These are phyloP conservation scores for Tenualosa ilisha DNA, from an alignment of 2,797 vertebrate genomes.

Conservation along the genomic window DNA sequence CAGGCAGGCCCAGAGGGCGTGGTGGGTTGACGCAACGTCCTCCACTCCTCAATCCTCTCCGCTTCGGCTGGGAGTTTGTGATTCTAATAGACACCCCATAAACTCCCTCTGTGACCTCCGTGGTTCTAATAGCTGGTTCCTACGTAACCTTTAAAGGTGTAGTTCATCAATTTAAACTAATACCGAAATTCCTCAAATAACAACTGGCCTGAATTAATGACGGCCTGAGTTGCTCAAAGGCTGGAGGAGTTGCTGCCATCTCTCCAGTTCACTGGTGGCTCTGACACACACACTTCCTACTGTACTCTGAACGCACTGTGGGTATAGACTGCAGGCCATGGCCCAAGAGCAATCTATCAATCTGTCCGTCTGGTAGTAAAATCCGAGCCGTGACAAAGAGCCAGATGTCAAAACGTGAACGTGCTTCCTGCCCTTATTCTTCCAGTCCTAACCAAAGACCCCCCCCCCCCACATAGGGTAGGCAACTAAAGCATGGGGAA, in stretches of 20 bases:
- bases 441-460: not conserved
- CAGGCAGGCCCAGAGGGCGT: not conserved
- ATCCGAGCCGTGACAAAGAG: not conserved
- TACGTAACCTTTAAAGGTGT: no score
- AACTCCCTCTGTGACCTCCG: no score
- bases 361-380: not conserved
- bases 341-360: slow-evolving; percentile 17
- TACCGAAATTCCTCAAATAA: no score
- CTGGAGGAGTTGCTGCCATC: not conserved
- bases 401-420: not conserved
- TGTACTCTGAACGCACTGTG: not conserved
- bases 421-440: not conserved
- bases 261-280: not conserved
- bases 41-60: not conserved
- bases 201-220: no score
- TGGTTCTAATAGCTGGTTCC: no score
- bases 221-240: not conserved
- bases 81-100: no score
- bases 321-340: slow-evolving; percentile 7
- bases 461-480: no score
- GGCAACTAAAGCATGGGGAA: not conserved
- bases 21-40: not conserved
- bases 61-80: not conserved
- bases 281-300: not conserved
- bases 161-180: no score